Evolutionary conservation across 2,113 vertebrate genomes (phyloP).

Genomic region (Amia ocellicauda): DNA sequence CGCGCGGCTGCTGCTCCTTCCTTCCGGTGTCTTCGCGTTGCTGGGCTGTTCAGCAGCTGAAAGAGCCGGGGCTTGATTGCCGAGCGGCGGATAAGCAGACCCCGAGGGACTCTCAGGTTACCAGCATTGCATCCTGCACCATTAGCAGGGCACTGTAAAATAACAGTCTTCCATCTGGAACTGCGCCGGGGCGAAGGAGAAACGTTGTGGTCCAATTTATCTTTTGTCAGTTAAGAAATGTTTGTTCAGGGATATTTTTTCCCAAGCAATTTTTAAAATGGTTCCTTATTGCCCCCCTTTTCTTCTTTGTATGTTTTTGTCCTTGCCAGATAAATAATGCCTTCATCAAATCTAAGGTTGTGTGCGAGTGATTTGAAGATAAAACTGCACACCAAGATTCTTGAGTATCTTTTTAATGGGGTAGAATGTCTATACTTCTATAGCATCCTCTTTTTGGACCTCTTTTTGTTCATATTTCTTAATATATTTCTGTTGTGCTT

Average conservation of each 20-base stretch:
- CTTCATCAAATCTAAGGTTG: too few species aligned
- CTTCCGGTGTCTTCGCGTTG: constrained; percentile 39
- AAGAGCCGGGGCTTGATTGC: constrained; percentile 59
- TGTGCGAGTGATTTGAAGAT: too few species aligned
- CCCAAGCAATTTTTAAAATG: not conserved
- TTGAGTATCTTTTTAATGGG: too few species aligned
- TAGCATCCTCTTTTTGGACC: too few species aligned
- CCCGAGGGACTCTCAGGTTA: constrained; percentile 76
- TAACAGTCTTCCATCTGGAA: constrained; percentile 78
- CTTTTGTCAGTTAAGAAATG: constrained; percentile 65
- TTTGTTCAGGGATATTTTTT: constrained; percentile 58
- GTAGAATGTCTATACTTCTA: too few species aligned
- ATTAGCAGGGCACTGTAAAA: constrained; percentile 67
- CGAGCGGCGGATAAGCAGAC: constrained; percentile 65
- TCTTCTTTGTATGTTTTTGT: too few species aligned
- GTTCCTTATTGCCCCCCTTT: too few species aligned
- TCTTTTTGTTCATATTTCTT: too few species aligned
- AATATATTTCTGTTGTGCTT: too few species aligned
- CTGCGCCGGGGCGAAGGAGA: constrained; percentile 46
- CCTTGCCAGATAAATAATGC: too few species aligned
- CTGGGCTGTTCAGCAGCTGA: constrained; percentile 43
- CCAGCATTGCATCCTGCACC: constrained; percentile 61
- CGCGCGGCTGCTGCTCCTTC: constrained; percentile 28
- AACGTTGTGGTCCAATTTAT: constrained; percentile 48
- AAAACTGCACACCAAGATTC: too few species aligned